phyloP scores from a whole-genome alignment of 2,113 vertebrate species.

The Rhinogobius similis region DNA sequence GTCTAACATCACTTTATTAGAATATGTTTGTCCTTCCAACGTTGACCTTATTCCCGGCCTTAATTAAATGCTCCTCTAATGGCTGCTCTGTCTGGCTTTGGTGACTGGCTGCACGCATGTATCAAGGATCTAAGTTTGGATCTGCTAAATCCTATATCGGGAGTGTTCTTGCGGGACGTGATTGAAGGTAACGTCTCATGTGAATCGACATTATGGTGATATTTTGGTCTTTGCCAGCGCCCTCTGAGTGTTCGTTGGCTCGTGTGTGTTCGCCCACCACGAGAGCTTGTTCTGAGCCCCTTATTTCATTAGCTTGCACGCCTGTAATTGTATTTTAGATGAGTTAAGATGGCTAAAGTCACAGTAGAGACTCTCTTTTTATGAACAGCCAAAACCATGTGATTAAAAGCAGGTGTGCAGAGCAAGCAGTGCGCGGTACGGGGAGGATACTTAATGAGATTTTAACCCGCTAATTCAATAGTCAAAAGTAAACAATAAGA shows the following conservation, averaged over 20 bases:
- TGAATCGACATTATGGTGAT: conserved; percentile 25
- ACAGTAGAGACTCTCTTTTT: conserved; percentile 62
- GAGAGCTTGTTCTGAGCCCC: conserved; percentile 49
- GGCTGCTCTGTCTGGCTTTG: conserved; percentile 67
- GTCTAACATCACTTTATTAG: conserved; percentile 69
- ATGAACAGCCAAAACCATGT: conserved; percentile 62
- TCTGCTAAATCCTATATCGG: not conserved
- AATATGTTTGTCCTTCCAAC: conserved; percentile 80
- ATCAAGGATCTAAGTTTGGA: conserved; percentile 7
- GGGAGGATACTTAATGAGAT: conserved; percentile 69
- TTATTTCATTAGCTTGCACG: conserved; percentile 75
- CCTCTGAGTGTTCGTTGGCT: not conserved
- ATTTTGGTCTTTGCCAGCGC: conserved; percentile 11
- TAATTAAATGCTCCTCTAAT: conserved; percentile 80
- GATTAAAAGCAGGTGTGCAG: conserved; percentile 69
- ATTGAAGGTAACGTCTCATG: conserved; percentile 14
- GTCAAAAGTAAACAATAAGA: conserved; percentile 67
- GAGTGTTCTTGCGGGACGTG: conserved; percentile 22
- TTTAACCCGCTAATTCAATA: conserved; percentile 76
- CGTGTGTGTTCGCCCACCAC: conserved; percentile 27
- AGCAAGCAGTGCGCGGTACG: conserved; percentile 40
- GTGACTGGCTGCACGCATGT: conserved; percentile 42
- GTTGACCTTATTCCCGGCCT: conserved; percentile 76
- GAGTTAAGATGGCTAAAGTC: conserved; percentile 61
- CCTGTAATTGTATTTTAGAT: conserved; percentile 74